Base-by-base conservation (phyloP, 1,140 invertebrate genomes). In the Zaprionus inermis region DNA sequence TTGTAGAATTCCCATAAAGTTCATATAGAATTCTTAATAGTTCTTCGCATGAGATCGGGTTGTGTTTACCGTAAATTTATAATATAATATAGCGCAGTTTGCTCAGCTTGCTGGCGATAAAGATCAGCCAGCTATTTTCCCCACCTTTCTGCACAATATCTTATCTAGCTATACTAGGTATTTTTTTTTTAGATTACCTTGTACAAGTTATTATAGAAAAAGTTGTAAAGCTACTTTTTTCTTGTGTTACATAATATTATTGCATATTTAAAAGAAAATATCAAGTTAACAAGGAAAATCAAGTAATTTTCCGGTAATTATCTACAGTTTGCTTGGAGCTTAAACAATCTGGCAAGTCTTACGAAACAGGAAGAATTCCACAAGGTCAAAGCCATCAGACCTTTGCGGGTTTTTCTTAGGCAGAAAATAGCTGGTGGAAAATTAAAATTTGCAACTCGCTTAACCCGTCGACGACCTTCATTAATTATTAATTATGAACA, bases 371-470 rank as follows among this genome's bases (percentile, higher is more conserved):
- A 58, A 63, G 63, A 59, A 60, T 20, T 55, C 49, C 58, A 16
- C 59, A 49, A 66, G 79, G 79, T 82, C 72, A 83, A 83, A 79
- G 49, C 49, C 66, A 83, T 83, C 59, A 72, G 66, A 83, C 75
- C 79, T 41, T 52, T 20, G 28, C 16, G 12, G 20, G 55, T 65
- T 63, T 55, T 65, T 63, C 49, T 51, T 49, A n/a, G 36, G 28
- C 18, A 9, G 38, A n/a, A 11, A 55, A 55, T 56, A 46, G 14
- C 49, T 36, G 11, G 16, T 20, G 16, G 34, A 22, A 56, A 65
- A 65, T 65, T 55, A 65, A 44, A 54, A 41, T 41, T 64, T 54
- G 51, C 61, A 34, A 61, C 24, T n/a, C 49, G 44, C 44, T 63
- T 54, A 44, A 30, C 22, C n/a, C 38, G 58, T 22, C 57, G n/a